A percentile compares a stretch with the other conserved stretches of the same genome.
Conservation (phyloP, 2,113 vertebrate genomes). For the Ranitomeya imitator region DNA sequence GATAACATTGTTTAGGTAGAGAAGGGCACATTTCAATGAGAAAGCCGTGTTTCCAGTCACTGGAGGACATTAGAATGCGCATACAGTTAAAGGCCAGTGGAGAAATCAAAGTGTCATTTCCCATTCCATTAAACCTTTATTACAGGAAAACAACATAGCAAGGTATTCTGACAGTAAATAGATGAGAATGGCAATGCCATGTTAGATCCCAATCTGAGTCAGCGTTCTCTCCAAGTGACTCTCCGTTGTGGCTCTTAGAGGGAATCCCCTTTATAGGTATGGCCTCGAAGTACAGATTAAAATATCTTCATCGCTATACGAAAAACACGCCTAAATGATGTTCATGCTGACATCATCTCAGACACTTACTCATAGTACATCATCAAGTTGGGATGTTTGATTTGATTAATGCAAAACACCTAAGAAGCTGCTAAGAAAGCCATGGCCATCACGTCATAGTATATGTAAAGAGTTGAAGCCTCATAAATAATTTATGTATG, state of each 20-base stretch:
- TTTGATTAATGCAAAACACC: background rate
- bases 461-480: background rate
- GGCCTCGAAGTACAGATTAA: background rate
- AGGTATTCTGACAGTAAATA: no score
- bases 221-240: no score
- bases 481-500: background rate
- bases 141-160: no score
- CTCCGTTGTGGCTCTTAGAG: no score
- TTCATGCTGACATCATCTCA: background rate
- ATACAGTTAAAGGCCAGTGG: background rate
- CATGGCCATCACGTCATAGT: background rate
- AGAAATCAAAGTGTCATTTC: background rate
- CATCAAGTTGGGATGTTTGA: background rate
- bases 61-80: background rate
- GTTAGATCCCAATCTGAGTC: background rate
- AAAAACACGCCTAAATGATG: background rate
- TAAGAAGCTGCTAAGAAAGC: background rate
- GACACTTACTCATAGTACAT: background rate
- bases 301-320: background rate
- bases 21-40: no score
- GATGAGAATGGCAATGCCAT: no score
- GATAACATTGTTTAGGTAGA: no score
- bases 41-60: background rate
- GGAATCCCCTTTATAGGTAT: background rate
- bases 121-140: no score